These are phyloP conservation scores for Megalurothrips usitatus DNA, from an alignment of 2,888 invertebrate species.

Conservation along the genomic window DNA sequence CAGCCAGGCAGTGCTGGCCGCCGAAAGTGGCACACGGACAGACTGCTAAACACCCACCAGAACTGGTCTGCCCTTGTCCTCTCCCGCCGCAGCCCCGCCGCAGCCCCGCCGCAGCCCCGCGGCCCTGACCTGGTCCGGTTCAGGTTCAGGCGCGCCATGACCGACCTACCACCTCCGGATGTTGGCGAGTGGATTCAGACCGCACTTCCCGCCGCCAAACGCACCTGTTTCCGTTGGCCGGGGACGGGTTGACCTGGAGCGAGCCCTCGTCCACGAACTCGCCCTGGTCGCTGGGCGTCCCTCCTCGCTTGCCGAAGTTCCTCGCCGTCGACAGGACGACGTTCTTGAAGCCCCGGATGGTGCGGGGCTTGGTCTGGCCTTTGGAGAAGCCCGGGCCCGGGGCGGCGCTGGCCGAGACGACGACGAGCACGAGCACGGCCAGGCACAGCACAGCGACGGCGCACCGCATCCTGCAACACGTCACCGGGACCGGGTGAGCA, in stretches of 20 bases:
- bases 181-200: no score
- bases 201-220: no score
- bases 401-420: background rate
- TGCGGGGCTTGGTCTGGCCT: slow-evolving; percentile 47
- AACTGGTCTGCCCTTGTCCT: background rate
- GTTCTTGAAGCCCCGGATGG: slow-evolving; percentile 61
- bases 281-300: slow-evolving; percentile 28
- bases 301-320: slow-evolving; percentile 60
- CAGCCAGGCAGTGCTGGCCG: no score
- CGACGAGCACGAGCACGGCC: background rate
- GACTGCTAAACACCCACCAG: no score
- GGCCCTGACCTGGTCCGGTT: background rate
- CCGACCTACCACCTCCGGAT: no score
- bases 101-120: background rate
- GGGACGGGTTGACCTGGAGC: background rate
- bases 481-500: no score
- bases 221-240: no score
- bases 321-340: slow-evolving; percentile 58
- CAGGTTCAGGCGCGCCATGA: no score
- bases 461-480: background rate
- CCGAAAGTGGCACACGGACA: no score
- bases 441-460: background rate
- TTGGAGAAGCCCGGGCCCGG: background rate
- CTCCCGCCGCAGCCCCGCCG: background rate
- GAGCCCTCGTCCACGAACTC: slow-evolving; percentile 9